phyloP scores from a whole-genome alignment of 2,113 vertebrate species.

The Indri indri region DNA sequence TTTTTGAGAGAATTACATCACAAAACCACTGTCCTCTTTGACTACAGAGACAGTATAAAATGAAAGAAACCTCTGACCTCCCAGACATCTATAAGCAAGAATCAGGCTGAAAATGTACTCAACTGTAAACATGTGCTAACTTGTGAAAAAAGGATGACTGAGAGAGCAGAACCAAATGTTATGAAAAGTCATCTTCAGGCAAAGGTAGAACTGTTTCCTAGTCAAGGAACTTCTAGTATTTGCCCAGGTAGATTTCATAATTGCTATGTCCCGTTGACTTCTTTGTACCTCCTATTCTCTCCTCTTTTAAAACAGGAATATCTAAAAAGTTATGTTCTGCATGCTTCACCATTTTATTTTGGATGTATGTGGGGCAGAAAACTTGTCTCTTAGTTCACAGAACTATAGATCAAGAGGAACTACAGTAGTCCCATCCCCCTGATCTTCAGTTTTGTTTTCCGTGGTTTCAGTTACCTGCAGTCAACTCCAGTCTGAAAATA shows the following conservation, averaged over 20 bases:
- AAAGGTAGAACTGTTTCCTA: not conserved
- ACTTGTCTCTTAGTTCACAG: not conserved
- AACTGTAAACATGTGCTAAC: not conserved
- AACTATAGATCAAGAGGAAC: not conserved
- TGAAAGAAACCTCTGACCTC: not conserved
- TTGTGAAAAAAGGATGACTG: not conserved
- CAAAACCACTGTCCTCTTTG: not conserved
- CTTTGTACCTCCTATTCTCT: not conserved
- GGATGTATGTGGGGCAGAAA: not conserved
- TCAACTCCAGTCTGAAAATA: not conserved
- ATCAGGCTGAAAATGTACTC: not conserved
- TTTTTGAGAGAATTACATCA: not conserved
- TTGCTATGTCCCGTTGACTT: not conserved
- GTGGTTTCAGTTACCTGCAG: not conserved
- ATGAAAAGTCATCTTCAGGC: not conserved
- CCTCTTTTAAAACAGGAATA: not conserved
- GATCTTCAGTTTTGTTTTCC: not conserved
- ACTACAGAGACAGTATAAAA: not conserved
- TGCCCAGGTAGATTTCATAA: not conserved
- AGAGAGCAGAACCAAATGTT: not conserved
- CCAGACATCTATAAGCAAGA: not conserved
- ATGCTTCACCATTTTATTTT: not conserved
- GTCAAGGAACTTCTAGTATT: not conserved
- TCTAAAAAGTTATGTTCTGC: not conserved
- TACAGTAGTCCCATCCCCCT: not conserved